Evolutionary conservation across 1,140 invertebrate species (phyloP), one percentile per base, ranked within the genome.

Genomic region (Portunus trituberculatus): DNA sequence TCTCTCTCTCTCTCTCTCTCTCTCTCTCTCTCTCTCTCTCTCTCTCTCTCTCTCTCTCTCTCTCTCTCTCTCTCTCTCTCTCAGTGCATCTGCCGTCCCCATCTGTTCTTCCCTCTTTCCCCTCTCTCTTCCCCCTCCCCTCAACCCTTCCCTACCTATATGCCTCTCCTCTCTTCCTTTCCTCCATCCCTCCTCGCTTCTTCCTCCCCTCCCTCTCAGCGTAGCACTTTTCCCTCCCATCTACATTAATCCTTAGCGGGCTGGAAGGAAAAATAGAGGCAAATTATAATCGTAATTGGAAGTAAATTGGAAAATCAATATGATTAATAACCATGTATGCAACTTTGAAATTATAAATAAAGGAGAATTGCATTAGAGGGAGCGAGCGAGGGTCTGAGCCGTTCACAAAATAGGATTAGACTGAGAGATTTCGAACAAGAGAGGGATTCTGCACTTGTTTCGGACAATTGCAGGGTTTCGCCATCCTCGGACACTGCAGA

Each of bases 311-410:
- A 95, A 95, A 95, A 95, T 95, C 94, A 95, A 95, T 95, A 95
- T 95, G 94, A 95, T 95, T 95, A 95, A 95, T 95, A 95, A 95
- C 91, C 91, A 67, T 95, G 94, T 95, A 95, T 95, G 94, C 94
- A 95, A 95, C 94, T 95, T 95, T 95, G 94, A 95, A 95, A 95
- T 95, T 95, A 95, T 95, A 95, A 95, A 95, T 95, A 95, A 89
- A 95, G 94, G 94, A 95, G 93, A 95, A 95, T 95, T 95, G 94
- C 94, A 95, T 95, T 95, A 95, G 91, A 92, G 91, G 91, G 94
- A 93, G 48, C 94, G 94, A 94, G 52, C 52, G 52, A 92, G 91
- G 84, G 91, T 82, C 82, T 89, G 91, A 92, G 94, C 93, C 76
- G 93, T 88, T 94, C 87, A 90, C 12, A 90, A 94, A 94, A 94